phyloP scores from a whole-genome alignment of 2,888 invertebrate species.

The Silvanus unidentatus region DNA sequence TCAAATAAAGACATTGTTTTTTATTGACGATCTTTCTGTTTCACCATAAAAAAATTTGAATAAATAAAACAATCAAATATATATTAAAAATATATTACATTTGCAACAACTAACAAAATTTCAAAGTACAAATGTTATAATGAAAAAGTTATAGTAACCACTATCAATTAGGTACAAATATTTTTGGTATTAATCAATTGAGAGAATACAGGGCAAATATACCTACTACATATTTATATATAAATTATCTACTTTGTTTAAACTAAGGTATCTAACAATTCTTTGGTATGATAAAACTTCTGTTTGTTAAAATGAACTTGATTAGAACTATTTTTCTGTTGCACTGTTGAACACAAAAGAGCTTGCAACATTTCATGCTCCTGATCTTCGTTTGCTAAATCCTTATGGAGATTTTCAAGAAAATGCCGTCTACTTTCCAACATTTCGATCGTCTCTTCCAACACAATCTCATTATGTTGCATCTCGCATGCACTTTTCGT shows the following conservation, averaged over 20 bases:
- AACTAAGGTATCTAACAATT: constrained; percentile 48
- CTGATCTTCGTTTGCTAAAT: constrained; percentile 40
- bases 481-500: constrained; percentile 45
- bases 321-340: constrained; percentile 20
- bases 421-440: constrained; percentile 34
- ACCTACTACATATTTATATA: neutral
- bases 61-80: neutral
- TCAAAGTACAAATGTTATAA: neutral
- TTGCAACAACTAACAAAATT: neutral
- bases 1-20: constrained; percentile 48
- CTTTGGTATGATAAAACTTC: constrained; percentile 44
- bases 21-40: constrained; percentile 11
- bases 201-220: neutral
- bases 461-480: constrained; percentile 45
- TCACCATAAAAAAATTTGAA: neutral
- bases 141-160: too few relatives aligned
- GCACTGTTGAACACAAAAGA: constrained; percentile 37
- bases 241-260: constrained; percentile 23
- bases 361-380: constrained; percentile 45
- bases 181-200: constrained; percentile 2
- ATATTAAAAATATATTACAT: constrained; percentile 2
- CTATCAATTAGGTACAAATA: constrained; percentile 4
- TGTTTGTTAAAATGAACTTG: constrained; percentile 26
- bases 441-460: constrained; percentile 43
- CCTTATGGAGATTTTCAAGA: constrained; percentile 40